Conservation (phyloP, 2,888 invertebrate genomes). For the Ferdinandea cuprea region DNA sequence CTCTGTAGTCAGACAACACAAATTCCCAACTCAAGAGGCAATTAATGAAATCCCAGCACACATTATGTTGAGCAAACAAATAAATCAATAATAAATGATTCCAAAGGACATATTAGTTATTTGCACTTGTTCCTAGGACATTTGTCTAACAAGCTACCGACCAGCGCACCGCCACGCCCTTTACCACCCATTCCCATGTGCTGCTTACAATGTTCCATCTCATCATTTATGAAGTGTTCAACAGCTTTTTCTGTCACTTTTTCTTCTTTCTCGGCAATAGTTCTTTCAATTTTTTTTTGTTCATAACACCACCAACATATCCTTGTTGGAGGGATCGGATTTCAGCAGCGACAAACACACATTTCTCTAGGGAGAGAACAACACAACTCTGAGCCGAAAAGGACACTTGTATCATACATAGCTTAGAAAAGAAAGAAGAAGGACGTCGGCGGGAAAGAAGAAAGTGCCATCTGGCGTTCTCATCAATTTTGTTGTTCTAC, state of each 20-base stretch:
- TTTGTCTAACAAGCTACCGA: neutral
- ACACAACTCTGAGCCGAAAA: slow-evolving; percentile 6
- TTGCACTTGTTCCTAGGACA: slow-evolving; percentile 44
- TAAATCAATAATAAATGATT: slow-evolving; percentile 69
- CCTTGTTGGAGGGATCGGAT: slow-evolving; percentile 16
- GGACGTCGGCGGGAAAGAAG: slow-evolving; percentile 26
- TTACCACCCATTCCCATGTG: neutral
- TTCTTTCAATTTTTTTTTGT: slow-evolving; percentile 17
- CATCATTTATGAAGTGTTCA: slow-evolving; percentile 72
- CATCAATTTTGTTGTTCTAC: slow-evolving; percentile 65
- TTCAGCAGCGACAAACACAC: slow-evolving; percentile 20
- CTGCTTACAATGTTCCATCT: slow-evolving; percentile 38
- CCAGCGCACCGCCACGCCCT: no score
- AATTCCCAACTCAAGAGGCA: slow-evolving; percentile 51
- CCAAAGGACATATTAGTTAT: slow-evolving; percentile 57
- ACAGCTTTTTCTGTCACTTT: slow-evolving; percentile 68
- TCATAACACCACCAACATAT: slow-evolving; percentile 5
- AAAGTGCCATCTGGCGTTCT: slow-evolving; percentile 62
- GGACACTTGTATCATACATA: slow-evolving; percentile 46
- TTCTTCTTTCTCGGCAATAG: slow-evolving; percentile 32
- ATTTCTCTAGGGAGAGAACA: slow-evolving; percentile 25
- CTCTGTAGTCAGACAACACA: slow-evolving; percentile 21
- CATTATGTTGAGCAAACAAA: slow-evolving; percentile 62
- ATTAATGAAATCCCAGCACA: slow-evolving; percentile 69
- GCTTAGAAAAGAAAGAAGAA: slow-evolving; percentile 4